Conservation (phyloP, 2,888 invertebrate species). For the Andrena minutula region DNA sequence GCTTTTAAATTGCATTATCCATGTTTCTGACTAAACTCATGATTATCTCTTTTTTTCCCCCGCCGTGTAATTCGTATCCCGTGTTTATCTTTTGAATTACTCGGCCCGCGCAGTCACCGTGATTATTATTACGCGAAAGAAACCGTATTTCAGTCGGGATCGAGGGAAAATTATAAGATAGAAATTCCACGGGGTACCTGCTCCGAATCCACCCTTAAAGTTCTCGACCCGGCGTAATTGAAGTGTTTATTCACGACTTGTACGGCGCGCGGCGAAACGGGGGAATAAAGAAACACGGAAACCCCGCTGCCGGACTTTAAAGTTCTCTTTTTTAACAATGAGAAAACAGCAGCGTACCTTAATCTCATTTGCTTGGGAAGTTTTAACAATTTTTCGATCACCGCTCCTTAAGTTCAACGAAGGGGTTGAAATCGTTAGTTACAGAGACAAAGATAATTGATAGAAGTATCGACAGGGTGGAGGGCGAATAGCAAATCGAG, state of each 20-base stretch:
- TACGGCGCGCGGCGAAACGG: not conserved
- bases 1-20: slow-evolving; percentile 23
- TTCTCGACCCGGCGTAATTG: not conserved
- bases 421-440: not conserved
- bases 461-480: not conserved
- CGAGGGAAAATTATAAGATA: not conserved
- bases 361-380: not conserved
- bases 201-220: not conserved
- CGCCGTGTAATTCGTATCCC: slow-evolving; percentile 1
- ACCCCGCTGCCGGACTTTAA: not conserved
- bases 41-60: not conserved
- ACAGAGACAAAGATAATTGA: not conserved
- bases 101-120: not conserved
- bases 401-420: not conserved
- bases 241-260: slow-evolving; percentile 9
- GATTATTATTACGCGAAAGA: not conserved
- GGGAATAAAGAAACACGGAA: not conserved
- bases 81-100: slow-evolving; percentile 15
- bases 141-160: slow-evolving; percentile 1
- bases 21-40: slow-evolving; percentile 1
- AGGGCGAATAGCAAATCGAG: not conserved
- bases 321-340: slow-evolving; percentile 6
- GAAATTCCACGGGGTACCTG: not conserved
- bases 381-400: slow-evolving; percentile 11
- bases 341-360: not conserved